Conservation (phyloP, 2,888 invertebrate species). For the Lissonota sp. region DNA sequence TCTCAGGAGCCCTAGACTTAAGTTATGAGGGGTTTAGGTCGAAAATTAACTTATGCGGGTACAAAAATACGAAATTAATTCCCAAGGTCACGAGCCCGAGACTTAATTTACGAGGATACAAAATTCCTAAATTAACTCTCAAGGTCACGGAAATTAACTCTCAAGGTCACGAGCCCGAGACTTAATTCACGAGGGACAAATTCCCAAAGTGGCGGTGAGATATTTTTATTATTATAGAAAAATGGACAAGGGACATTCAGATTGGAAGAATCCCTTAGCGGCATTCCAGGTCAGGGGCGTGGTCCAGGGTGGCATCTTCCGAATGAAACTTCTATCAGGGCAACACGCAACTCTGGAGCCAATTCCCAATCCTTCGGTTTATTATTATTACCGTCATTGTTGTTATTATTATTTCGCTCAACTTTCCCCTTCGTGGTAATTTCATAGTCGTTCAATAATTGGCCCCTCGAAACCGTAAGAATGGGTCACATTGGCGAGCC, state of each 20-base stretch:
- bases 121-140: too few species aligned
- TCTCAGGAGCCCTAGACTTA: too few species aligned
- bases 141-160: too few species aligned
- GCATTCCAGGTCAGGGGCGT: slow-evolving; percentile 75
- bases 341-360: slow-evolving; percentile 75
- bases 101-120: too few species aligned
- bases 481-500: slow-evolving; percentile 78
- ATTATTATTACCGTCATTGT: slow-evolving; percentile 46
- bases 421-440: slow-evolving; percentile 69
- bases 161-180: too few species aligned
- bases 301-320: slow-evolving; percentile 81
- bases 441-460: slow-evolving; percentile 70
- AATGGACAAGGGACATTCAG: slow-evolving; percentile 15
- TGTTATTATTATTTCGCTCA: slow-evolving; percentile 70
- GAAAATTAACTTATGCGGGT: too few species aligned
- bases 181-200: too few species aligned
- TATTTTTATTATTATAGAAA: too few species aligned
- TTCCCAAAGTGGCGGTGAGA: too few species aligned
- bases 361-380: slow-evolving; percentile 51
- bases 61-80: too few species aligned
- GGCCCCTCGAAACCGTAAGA: slow-evolving; percentile 68
- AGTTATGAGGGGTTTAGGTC: too few species aligned
- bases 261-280: slow-evolving; percentile 56
- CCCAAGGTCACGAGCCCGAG: too few species aligned
- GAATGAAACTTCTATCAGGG: slow-evolving; percentile 80